Conservation (phyloP, 2,113 vertebrate species). For the Gopherus evgoodei region DNA sequence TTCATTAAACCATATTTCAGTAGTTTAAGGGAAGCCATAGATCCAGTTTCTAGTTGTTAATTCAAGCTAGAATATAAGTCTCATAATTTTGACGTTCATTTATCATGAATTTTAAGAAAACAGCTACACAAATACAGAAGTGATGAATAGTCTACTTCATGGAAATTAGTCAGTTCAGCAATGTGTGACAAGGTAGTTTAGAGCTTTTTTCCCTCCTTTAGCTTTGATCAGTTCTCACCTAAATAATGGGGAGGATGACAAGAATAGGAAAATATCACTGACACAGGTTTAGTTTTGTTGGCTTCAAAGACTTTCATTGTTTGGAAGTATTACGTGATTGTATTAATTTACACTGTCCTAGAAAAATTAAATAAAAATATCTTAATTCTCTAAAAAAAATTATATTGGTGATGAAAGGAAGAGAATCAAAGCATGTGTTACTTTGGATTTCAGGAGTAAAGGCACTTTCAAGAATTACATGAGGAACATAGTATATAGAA, state of each 20-base stretch:
- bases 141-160: not conserved
- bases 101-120: not conserved
- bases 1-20: slow-evolving; percentile 8
- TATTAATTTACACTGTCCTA: not conserved
- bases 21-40: not conserved
- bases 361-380: not conserved
- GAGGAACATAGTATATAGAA: not conserved
- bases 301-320: not conserved
- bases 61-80: not conserved
- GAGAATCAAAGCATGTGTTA: not conserved
- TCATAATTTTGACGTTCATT: not conserved
- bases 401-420: not conserved
- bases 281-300: not conserved
- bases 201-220: not conserved
- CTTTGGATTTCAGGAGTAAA: not conserved
- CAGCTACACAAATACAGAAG: not conserved
- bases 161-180: not conserved
- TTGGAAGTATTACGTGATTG: not conserved
- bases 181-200: not conserved
- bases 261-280: not conserved
- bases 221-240: not conserved
- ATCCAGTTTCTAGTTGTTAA: not conserved
- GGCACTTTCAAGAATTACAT: not conserved
- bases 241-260: not conserved
- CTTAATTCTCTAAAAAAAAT: not conserved